phyloP scores from a whole-genome alignment of 1,140 invertebrate genomes.

The Notospermus geniculatus region DNA sequence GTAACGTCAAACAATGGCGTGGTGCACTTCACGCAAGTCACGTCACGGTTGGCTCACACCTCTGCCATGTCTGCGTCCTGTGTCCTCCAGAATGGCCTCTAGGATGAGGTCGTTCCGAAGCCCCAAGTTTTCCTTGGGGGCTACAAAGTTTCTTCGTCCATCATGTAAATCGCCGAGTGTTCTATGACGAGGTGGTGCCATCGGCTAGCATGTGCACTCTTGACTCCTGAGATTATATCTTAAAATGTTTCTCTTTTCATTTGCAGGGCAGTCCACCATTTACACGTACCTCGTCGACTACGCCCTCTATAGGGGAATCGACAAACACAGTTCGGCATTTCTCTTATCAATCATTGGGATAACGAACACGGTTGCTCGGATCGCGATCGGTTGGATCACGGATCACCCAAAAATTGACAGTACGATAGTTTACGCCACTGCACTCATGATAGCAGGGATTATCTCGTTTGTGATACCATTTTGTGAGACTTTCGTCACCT shows the following conservation, averaged over 20 bases:
- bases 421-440: slow-evolving; percentile 82
- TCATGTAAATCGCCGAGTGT: too few relatives aligned
- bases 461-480: slow-evolving; percentile 73
- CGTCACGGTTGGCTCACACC: too few relatives aligned
- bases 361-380: slow-evolving; percentile 61
- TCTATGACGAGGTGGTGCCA: too few relatives aligned
- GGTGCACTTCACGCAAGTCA: too few relatives aligned
- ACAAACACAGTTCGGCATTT: slow-evolving; percentile 73
- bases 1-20: too few relatives aligned
- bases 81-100: too few relatives aligned
- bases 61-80: too few relatives aligned
- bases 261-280: slow-evolving; percentile 14
- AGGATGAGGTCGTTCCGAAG: too few relatives aligned
- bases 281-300: slow-evolving; percentile 72
- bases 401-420: slow-evolving; percentile 58
- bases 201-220: too few relatives aligned
- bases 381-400: slow-evolving; percentile 51
- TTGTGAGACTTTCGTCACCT: slow-evolving; percentile 67
- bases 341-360: slow-evolving; percentile 86
- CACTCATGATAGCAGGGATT: slow-evolving; percentile 77
- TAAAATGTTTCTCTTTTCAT: background rate
- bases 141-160: too few relatives aligned
- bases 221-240: too few relatives aligned
- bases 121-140: too few relatives aligned
- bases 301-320: slow-evolving; percentile 58